Evolutionary conservation across 2,797 vertebrate genomes (phyloP).

Genomic region (Enteromius viviparus): DNA sequence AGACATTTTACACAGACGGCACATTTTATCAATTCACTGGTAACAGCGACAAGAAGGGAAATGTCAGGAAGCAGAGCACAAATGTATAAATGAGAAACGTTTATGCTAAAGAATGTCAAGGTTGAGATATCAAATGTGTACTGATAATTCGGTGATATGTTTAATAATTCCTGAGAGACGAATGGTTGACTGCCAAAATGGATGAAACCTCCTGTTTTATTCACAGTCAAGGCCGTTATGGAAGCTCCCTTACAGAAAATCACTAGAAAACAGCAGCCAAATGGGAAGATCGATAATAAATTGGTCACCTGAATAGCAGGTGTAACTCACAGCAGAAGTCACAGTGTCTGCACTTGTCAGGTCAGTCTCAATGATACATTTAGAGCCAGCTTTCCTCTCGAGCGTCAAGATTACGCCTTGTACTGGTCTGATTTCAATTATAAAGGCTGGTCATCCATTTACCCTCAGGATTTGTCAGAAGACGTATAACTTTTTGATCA

Average conservation of each 20-base stretch:
- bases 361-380: slow-evolving; percentile 11
- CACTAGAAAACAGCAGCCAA: slow-evolving; percentile 5
- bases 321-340: slow-evolving; percentile 1
- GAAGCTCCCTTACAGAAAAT: slow-evolving; percentile 1
- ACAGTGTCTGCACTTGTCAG: not conserved
- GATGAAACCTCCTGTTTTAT: slow-evolving; percentile 31
- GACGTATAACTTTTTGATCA: not conserved
- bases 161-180: slow-evolving; percentile 32
- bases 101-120: slow-evolving; percentile 38
- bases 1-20: not conserved
- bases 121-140: not conserved
- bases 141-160: slow-evolving; percentile 32
- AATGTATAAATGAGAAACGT: slow-evolving; percentile 41
- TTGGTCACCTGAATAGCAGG: slow-evolving; percentile 2
- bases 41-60: not conserved
- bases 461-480: not conserved
- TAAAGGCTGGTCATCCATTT: not conserved
- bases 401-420: not conserved
- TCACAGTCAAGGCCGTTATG: slow-evolving; percentile 22
- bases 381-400: not conserved
- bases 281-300: slow-evolving; percentile 13
- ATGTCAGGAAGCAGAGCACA: slow-evolving; percentile 11
- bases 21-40: slow-evolving; percentile 13
- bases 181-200: slow-evolving; percentile 19
- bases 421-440: slow-evolving; percentile 15